A percentile compares a stretch with the other conserved stretches of the same genome.
Evolutionary conservation across 2,888 invertebrate genomes (phyloP).

Genomic region (Deilephila elpenor): DNA sequence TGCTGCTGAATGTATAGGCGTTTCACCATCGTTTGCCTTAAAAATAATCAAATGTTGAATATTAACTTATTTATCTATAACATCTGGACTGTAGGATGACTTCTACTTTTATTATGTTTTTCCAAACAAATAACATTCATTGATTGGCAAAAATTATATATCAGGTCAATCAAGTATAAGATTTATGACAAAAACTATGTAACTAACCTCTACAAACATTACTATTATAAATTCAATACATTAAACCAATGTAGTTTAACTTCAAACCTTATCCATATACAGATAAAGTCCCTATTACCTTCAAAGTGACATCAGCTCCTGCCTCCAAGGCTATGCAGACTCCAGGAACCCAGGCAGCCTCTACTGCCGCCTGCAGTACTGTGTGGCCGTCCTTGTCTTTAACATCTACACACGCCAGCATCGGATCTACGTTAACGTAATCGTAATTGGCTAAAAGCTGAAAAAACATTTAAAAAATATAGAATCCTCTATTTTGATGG

Average conservation of each 20-base stretch:
- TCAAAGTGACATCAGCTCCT: constrained; percentile 79
- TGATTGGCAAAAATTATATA: no score
- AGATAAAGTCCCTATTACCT: constrained; percentile 51
- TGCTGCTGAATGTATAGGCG: constrained; percentile 83
- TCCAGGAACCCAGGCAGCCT: constrained; percentile 80
- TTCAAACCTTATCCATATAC: neutral
- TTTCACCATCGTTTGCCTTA: constrained; percentile 79
- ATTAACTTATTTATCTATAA: neutral
- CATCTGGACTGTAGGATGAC: neutral
- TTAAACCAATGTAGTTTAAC: neutral
- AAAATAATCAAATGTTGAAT: constrained; percentile 21
- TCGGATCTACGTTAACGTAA: constrained; percentile 65
- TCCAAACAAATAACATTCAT: no score
- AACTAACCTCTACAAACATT: no score
- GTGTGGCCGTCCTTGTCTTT: constrained; percentile 79
- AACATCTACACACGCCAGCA: constrained; percentile 73
- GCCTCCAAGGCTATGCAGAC: constrained; percentile 81
- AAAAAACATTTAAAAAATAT: neutral
- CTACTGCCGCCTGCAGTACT: constrained; percentile 81
- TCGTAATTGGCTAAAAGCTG: constrained; percentile 66
- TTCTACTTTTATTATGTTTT: no score
- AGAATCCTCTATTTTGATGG: no score
- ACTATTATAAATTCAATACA: neutral
- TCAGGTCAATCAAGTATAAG: no score
- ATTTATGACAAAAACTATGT: no score